These are phyloP conservation scores for Himalopsyche anomala DNA, from an alignment of 2,888 invertebrate species.

Conservation along the genomic window DNA sequence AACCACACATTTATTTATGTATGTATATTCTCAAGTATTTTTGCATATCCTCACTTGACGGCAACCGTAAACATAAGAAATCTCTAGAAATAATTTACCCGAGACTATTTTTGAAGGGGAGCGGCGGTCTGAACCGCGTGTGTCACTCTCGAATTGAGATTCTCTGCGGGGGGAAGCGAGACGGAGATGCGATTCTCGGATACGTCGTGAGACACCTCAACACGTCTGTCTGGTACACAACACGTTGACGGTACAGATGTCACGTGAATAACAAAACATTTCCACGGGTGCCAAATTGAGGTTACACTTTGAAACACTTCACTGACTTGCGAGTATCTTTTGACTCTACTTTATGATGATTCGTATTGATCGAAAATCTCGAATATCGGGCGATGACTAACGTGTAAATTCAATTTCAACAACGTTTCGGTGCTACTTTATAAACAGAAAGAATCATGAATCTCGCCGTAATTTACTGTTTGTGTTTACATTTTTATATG, in stretches of 20 bases:
- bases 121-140: conserved; percentile 14
- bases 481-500: too few relatives aligned
- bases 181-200: not conserved
- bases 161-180: conserved; percentile 44
- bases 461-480: too few relatives aligned
- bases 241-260: conserved; percentile 62
- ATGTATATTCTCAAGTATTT: conserved; percentile 44
- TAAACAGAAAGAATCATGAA: too few relatives aligned
- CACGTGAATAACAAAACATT: conserved; percentile 65
- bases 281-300: conserved; percentile 64
- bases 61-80: conserved; percentile 61
- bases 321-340: conserved; percentile 52
- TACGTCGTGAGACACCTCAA: conserved; percentile 52
- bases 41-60: conserved; percentile 60
- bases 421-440: too few relatives aligned
- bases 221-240: conserved; percentile 51
- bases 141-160: not conserved
- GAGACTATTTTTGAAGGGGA: conserved; percentile 51
- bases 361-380: conserved; percentile 22
- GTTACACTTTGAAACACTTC: conserved; percentile 61
- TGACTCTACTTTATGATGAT: conserved; percentile 26
- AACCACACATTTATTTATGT: conserved; percentile 22
- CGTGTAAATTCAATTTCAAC: not conserved
- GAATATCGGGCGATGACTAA: not conserved
- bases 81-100: conserved; percentile 64